phyloP scores from a whole-genome alignment of 2,888 invertebrate genomes.

The Megaustenia siamemsis region DNA sequence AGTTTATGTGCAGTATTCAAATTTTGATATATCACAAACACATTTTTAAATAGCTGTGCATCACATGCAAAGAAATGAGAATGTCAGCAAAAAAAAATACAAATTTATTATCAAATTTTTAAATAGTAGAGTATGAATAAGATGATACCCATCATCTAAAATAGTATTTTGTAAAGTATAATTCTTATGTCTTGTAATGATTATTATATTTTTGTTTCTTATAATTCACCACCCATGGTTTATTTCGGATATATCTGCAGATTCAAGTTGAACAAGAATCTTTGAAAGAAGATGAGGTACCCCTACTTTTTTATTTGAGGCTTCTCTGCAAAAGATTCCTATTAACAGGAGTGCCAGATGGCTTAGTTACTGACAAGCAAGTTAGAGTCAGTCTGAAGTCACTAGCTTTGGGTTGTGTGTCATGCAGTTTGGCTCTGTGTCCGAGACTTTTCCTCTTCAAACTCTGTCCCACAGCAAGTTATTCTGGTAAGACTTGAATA shows the following conservation, averaged over 20 bases:
- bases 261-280: constrained; percentile 48
- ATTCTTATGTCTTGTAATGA: background rate
- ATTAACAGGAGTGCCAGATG: constrained; percentile 83
- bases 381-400: constrained; percentile 94
- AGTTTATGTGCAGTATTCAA: too few species aligned
- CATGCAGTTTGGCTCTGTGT: constrained; percentile 87
- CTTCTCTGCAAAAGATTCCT: constrained; percentile 88
- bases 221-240: background rate
- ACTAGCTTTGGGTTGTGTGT: constrained; percentile 90
- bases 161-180: too few species aligned
- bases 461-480: constrained; percentile 75
- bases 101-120: too few species aligned
- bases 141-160: too few species aligned
- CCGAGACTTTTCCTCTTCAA: constrained; percentile 87
- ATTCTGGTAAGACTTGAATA: constrained; percentile 49
- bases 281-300: constrained; percentile 83
- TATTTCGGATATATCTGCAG: constrained; percentile 7
- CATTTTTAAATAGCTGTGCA: too few species aligned
- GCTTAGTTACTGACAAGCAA: constrained; percentile 85
- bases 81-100: too few species aligned
- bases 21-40: too few species aligned
- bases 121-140: too few species aligned
- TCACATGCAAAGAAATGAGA: too few species aligned
- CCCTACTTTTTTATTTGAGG: constrained; percentile 87
- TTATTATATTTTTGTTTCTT: background rate